A percentile compares a stretch with the other conserved stretches of the same genome.
Evolutionary conservation across 2,113 vertebrate species (phyloP).

Genomic region (Thermophis baileyi): DNA sequence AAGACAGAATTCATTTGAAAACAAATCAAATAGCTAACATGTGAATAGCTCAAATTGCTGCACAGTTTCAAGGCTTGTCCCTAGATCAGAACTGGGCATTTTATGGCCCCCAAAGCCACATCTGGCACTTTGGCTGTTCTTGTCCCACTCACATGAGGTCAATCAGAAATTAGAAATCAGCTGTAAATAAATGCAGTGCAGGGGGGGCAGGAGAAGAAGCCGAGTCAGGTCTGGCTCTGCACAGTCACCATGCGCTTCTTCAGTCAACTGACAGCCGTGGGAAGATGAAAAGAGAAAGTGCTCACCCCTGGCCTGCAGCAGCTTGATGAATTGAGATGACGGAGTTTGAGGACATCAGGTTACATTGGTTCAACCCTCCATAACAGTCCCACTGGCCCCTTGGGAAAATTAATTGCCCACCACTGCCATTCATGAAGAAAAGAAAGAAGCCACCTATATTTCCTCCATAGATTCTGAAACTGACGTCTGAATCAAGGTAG

Average conservation of each 20-base stretch:
- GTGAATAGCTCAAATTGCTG: not conserved
- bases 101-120: not conserved
- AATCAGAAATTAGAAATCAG: not conserved
- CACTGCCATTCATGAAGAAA: not conserved
- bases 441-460: not conserved
- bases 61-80: conserved; percentile 9
- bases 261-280: not conserved
- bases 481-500: not conserved
- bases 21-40: not conserved
- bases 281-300: not conserved
- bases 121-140: not conserved
- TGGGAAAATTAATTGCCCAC: not conserved
- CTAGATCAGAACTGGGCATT: not conserved
- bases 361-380: not conserved
- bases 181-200: not conserved
- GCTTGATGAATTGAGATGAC: not conserved
- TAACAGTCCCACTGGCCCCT: not conserved
- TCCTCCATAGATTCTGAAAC: not conserved
- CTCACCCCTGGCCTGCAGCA: not conserved
- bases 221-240: not conserved
- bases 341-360: not conserved
- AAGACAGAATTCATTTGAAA: not conserved
- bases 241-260: not conserved
- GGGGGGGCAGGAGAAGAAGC: not conserved
- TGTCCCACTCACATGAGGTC: not conserved